A percentile compares a stretch with the other conserved stretches of the same genome.
Conservation (phyloP, 2,888 invertebrate genomes). For the Melolontha melolontha region DNA sequence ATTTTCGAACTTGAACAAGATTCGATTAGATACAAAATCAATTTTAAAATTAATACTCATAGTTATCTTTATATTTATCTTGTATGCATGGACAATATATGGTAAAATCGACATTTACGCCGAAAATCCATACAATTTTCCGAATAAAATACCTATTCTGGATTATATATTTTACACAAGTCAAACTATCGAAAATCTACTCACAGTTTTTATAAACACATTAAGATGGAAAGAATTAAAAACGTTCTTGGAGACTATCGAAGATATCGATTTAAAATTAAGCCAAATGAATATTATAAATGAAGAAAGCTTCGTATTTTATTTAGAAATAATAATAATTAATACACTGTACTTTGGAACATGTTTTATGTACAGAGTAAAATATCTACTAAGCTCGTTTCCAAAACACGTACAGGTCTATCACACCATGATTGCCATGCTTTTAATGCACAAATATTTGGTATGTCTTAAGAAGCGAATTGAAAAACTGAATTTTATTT, state of each 20-base stretch:
- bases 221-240: not conserved
- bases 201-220: constrained; percentile 4
- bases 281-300: not conserved
- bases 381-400: not conserved
- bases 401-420: constrained; percentile 15
- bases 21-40: too few species aligned
- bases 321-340: not conserved
- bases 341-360: not conserved
- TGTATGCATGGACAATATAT: not conserved
- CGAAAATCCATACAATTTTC: not conserved
- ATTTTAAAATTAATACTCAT: not conserved
- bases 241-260: not conserved
- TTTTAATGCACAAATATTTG: constrained; percentile 14
- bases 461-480: constrained; percentile 7
- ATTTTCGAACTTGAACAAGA: not conserved
- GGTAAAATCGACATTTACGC: not conserved
- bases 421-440: constrained; percentile 12
- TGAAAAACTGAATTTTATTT: not conserved
- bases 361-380: constrained; percentile 5
- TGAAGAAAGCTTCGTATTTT: not conserved
- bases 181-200: constrained; percentile 12
- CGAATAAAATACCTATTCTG: not conserved
- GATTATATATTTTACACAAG: constrained; percentile 9
- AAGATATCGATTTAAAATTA: not conserved
- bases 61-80: not conserved